Conservation (phyloP, 2,797 vertebrate genomes). For the Erethizon dorsatum region DNA sequence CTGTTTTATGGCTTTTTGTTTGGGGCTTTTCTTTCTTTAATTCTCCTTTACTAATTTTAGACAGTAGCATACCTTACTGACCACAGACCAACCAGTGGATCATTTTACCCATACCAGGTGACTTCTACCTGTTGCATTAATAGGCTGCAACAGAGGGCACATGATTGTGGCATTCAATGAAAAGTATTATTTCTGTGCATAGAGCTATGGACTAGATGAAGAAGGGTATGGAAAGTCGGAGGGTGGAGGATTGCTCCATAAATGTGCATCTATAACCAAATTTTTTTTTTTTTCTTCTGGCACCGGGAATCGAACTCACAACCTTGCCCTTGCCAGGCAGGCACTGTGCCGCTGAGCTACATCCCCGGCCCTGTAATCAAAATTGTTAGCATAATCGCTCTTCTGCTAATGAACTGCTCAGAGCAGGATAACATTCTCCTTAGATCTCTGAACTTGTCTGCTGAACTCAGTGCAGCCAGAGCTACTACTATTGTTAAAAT, state of each 20-base stretch:
- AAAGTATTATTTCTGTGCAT: neutral
- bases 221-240: neutral
- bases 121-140: neutral
- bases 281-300: too few relatives aligned
- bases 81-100: neutral
- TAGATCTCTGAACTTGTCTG: neutral
- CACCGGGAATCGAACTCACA: too few relatives aligned
- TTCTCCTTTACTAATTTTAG: neutral
- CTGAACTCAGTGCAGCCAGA: neutral
- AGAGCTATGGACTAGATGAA: neutral
- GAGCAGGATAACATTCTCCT: neutral
- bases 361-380: neutral
- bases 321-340: too few relatives aligned
- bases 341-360: too few relatives aligned
- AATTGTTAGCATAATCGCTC: neutral
- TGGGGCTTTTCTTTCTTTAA: neutral
- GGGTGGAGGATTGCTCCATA: neutral
- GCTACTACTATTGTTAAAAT: neutral
- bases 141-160: neutral
- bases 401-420: neutral
- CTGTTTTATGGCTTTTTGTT: neutral
- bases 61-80: neutral
- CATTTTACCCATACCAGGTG: neutral
- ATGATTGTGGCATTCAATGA: neutral
- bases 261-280: neutral